These are phyloP conservation scores for Crocuta crocuta DNA, from an alignment of 2,113 vertebrate genomes.

Conservation along the genomic window DNA sequence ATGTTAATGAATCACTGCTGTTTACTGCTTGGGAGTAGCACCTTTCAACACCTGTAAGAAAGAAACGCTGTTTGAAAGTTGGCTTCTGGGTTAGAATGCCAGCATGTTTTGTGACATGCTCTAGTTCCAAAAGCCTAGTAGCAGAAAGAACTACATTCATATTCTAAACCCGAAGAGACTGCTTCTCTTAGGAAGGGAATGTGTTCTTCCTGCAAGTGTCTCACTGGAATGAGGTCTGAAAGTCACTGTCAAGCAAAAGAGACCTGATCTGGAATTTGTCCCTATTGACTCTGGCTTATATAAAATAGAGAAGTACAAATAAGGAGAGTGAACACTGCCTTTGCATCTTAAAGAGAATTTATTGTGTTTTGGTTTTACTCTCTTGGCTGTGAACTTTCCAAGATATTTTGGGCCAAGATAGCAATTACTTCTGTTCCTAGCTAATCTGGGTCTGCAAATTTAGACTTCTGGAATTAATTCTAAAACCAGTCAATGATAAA, in stretches of 20 bases:
- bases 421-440: constrained; percentile 64
- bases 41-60: constrained; percentile 78
- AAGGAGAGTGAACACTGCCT: constrained; percentile 60
- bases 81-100: constrained; percentile 64
- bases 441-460: constrained; percentile 50
- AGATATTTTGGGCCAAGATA: constrained; percentile 64
- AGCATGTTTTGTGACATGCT: constrained; percentile 75
- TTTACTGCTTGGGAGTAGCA: constrained; percentile 78
- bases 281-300: constrained; percentile 57
- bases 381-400: constrained; percentile 67
- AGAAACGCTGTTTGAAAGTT: constrained; percentile 76
- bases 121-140: constrained; percentile 66
- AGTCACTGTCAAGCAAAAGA: constrained; percentile 57
- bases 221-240: constrained; percentile 50
- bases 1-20: constrained; percentile 83
- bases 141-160: constrained; percentile 82
- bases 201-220: constrained; percentile 19
- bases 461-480: constrained; percentile 54
- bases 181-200: constrained; percentile 31
- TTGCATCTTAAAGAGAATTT: constrained; percentile 50
- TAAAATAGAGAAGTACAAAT: constrained; percentile 68
- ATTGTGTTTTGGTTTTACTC: constrained; percentile 75
- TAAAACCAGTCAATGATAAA: constrained; percentile 43
- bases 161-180: constrained; percentile 55
- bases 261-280: constrained; percentile 68